Conservation (phyloP, 2,797 vertebrate species). For the Coracias cyanogaster region DNA sequence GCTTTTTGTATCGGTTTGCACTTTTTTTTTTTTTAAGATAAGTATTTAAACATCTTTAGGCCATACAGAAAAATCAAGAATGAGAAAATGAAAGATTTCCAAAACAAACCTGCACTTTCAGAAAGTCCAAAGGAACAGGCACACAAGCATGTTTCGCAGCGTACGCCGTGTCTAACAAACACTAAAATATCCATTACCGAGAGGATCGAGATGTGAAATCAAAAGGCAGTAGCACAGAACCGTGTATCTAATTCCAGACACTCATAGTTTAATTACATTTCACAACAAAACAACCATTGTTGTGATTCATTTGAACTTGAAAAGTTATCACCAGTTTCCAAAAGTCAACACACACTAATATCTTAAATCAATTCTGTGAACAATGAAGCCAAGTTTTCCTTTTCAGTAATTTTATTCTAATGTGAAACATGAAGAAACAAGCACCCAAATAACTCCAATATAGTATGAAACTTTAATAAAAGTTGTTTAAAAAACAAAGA, state of each 20-base stretch:
- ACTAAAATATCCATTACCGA: background rate
- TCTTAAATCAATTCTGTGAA: constrained; percentile 76
- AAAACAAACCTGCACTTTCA: constrained; percentile 68
- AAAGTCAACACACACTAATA: constrained; percentile 34
- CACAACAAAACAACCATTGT: constrained; percentile 73
- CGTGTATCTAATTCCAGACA: constrained; percentile 62
- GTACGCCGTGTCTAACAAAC: background rate
- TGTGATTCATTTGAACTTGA: constrained; percentile 65
- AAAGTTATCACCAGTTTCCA: constrained; percentile 66
- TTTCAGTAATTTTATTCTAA: constrained; percentile 77
- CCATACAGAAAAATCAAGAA: constrained; percentile 49
- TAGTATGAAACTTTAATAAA: constrained; percentile 79
- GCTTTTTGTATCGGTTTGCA: background rate
- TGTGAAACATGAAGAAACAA: constrained; percentile 73
- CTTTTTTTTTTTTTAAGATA: background rate
- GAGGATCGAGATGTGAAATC: background rate
- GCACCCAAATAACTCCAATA: constrained; percentile 76
- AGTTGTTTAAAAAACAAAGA: constrained; percentile 72
- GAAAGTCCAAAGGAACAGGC: constrained; percentile 52
- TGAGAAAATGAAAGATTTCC: constrained; percentile 33
- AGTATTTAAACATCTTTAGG: constrained; percentile 67
- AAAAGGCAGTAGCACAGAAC: constrained; percentile 18
- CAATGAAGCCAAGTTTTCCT: constrained; percentile 75
- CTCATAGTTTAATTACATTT: constrained; percentile 73
- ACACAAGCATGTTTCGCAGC: background rate